Conservation (phyloP, 2,113 vertebrate species). For the Rattus rattus region DNA sequence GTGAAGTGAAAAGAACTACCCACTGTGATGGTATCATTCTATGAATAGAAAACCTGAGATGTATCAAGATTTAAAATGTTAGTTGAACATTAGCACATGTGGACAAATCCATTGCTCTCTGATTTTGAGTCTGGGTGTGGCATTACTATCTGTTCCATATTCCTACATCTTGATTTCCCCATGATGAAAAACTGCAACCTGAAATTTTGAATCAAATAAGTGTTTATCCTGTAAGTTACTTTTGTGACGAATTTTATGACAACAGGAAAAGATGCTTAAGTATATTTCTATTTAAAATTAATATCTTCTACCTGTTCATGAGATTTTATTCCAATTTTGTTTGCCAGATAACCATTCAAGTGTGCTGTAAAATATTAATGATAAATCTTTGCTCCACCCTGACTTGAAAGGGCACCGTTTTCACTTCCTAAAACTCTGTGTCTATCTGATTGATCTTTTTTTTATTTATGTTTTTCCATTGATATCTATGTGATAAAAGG, state of each 20-base stretch:
- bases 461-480: background rate
- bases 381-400: background rate
- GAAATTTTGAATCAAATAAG: background rate
- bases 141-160: no score
- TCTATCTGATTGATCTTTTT: background rate
- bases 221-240: background rate
- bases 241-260: background rate
- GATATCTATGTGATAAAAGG: background rate
- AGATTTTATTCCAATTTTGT: background rate
- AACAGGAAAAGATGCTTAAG: background rate
- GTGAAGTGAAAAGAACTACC: no score
- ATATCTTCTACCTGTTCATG: background rate
- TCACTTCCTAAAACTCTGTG: background rate
- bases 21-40: background rate
- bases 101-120: background rate
- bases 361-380: background rate
- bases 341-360: background rate
- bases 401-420: slow-evolving; percentile 28
- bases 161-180: no score
- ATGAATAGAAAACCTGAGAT: background rate
- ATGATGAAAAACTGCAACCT: background rate
- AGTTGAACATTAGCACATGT: no score
- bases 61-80: background rate
- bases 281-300: slow-evolving; percentile 28
- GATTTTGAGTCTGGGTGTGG: background rate